Base-by-base conservation (phyloP, 2,888 invertebrate genomes). In the Leucophenga montana region DNA sequence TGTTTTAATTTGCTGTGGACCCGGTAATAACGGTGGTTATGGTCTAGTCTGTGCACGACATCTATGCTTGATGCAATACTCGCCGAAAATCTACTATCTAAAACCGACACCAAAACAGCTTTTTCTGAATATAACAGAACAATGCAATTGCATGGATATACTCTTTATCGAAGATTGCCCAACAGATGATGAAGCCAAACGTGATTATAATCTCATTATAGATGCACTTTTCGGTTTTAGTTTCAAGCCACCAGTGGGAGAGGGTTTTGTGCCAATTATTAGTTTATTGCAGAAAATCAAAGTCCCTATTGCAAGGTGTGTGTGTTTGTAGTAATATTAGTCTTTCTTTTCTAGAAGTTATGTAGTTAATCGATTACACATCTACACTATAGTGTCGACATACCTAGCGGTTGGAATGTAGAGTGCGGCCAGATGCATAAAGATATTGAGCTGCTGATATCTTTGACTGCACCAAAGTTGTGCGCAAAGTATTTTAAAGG, bases 381-480 rank as follows among this genome's bases (percentile, higher is more conserved):
- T 50, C 74, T n/a, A n/a, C n/a, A n/a, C n/a, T n/a, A 71, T 89
- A 97, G 97, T 87, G 93, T 99, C 82, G 99, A 99, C 85, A 95
- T 99, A 78, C 99, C 99, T 1, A 98, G 97, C 85, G 99, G 99
- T n/a, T 99, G 99, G 99, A 92, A 99, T 90, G 96, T 99, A 2
- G 98, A 99, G 88, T 91, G 90, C 20, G 98, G 97, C 0, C 91
- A 94, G 85, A 70, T 79, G 0, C 77, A 75, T 3, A 78, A 80
- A 0, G 88, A 81, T 79, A 91, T 98, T 14, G 92, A 93, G 81
- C 99, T 99, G 4, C 93, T 99, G 0, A 94, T 99, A 76, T 99
- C 99, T 0, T 90, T 99, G 20, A 98, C 99, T 0, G 98, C 99
- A 0, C 99, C 99, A 0, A 99, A 99, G 89, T 86, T 92, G 62